phyloP scores from a whole-genome alignment of 2,888 invertebrate species.

The Sclerodermus sp. region DNA sequence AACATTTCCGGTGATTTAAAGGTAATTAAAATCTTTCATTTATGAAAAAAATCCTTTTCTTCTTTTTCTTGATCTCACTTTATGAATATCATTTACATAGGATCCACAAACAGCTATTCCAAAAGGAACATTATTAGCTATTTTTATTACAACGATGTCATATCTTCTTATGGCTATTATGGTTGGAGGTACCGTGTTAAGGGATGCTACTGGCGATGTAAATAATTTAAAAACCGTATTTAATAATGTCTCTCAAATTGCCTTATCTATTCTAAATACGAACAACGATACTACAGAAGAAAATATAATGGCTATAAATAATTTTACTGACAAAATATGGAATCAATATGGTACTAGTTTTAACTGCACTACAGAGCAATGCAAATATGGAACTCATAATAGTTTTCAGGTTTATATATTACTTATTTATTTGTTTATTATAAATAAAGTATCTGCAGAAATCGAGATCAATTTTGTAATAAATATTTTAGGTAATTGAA shows the following conservation, averaged over 20 bases:
- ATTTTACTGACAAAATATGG: slow-evolving; percentile 28
- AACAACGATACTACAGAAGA: slow-evolving; percentile 21
- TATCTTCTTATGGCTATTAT: slow-evolving; percentile 85
- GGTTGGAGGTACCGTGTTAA: slow-evolving; percentile 72
- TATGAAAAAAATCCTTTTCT: too few species aligned
- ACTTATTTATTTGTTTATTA: neutral
- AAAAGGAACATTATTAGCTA: slow-evolving; percentile 91
- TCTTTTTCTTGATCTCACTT: too few species aligned
- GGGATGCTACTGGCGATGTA: slow-evolving; percentile 78
- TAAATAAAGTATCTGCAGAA: neutral
- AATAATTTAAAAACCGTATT: slow-evolving; percentile 58
- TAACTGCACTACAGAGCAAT: slow-evolving; percentile 61
- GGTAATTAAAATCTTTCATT: too few species aligned
- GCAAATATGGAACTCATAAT: slow-evolving; percentile 75
- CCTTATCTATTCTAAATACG: slow-evolving; percentile 17
- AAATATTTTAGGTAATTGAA: slow-evolving; percentile 51
- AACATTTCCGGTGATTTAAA: slow-evolving; percentile 97
- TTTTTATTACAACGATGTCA: slow-evolving; percentile 81
- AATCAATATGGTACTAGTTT: slow-evolving; percentile 60
- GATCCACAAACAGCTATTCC: slow-evolving; percentile 87
- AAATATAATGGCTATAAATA: slow-evolving; percentile 18
- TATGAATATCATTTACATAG: slow-evolving; percentile 61
- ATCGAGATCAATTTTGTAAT: neutral
- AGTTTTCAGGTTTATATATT: slow-evolving; percentile 75
- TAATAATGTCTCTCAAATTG: slow-evolving; percentile 18